Percentiles rank a stretch among this genome's conserved stretches.
These are phyloP conservation scores for Oryzias melastigma DNA, from an alignment of 2,113 vertebrate species.

Conservation along the genomic window DNA sequence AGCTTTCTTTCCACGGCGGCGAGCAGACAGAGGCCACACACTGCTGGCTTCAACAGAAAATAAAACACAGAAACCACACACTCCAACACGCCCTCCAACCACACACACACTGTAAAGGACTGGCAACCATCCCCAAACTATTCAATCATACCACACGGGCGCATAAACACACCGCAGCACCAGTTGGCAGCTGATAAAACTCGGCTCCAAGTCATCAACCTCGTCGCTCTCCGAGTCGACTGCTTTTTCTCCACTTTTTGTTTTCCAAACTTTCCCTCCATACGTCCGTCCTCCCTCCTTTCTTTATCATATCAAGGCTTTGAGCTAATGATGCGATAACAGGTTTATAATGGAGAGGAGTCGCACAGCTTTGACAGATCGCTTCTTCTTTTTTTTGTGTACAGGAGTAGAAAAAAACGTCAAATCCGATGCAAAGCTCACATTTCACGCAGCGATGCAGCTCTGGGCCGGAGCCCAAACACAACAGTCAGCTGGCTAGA, in stretches of 20 bases:
- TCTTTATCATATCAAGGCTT: slow-evolving; percentile 2
- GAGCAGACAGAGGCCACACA: slow-evolving; percentile 31
- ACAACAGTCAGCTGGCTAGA: slow-evolving; percentile 18
- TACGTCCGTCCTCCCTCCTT: not conserved
- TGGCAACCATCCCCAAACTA: slow-evolving; percentile 20
- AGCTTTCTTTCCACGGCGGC: slow-evolving; percentile 23
- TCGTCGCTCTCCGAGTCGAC: not conserved
- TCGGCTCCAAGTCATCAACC: slow-evolving; percentile 41
- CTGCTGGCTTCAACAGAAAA: slow-evolving; percentile 40
- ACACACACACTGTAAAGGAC: slow-evolving; percentile 22
- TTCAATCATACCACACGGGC: slow-evolving; percentile 36
- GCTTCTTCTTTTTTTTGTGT: not conserved
- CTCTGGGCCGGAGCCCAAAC: slow-evolving; percentile 49
- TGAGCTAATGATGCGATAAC: slow-evolving; percentile 33
- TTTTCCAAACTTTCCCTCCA: not conserved
- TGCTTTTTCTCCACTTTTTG: slow-evolving; percentile 1
- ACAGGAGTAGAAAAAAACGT: slow-evolving; percentile 2
- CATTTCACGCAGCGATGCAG: slow-evolving; percentile 33
- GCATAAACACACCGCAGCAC: slow-evolving; percentile 37
- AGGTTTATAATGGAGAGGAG: slow-evolving; percentile 24
- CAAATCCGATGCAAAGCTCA: slow-evolving; percentile 23
- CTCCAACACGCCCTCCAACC: slow-evolving; percentile 28
- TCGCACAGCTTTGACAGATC: slow-evolving; percentile 35
- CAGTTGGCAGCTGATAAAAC: slow-evolving; percentile 54
- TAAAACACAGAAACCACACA: slow-evolving; percentile 44